Base-by-base conservation (phyloP, 2,797 vertebrate genomes). In the Rhyacichthys aspro region DNA sequence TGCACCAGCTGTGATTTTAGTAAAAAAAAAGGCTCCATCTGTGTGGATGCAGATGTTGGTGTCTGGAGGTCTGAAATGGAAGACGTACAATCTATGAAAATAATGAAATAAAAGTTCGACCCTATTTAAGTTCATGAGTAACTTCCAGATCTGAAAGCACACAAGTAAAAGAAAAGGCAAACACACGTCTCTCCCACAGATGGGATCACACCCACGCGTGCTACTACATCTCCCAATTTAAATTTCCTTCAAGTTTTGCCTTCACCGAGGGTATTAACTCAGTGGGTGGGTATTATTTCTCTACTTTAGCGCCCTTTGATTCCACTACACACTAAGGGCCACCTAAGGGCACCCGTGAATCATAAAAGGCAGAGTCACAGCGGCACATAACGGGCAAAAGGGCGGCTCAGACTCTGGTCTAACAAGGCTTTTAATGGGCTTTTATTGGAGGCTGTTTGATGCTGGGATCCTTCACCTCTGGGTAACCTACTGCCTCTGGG, bases 231-330 rank as follows among this genome's bases (percentile, higher is more conserved):
- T 41, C 63, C 49, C 52, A 53, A 65, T 80, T 78, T 9, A 54
- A 70, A 71, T 74, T 49, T 63, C 23, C 37, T 43, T 75, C 33
- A 41, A 60, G 49, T 61, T 34, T 44, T 59, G 4, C n/a, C 15
- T 11, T 67, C 66, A 63, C 54, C 11, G 6, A 16, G 53, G 72
- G 56, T 55, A 43, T 68, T 60, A 60, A 43, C 76, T 36, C 72
- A 63, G 72, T 76, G 59, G 77, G 76, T 70, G 59, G 72, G 70
- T 70, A 68, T 82, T 66, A 78, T 67, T 76, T 61, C 55, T 69
- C 54, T 71, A 67, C 65, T 81, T 76, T 57, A 66, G 64, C 65
- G 49, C 60, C 68, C 65, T 76, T 59, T 73, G 61, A 65, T 82
- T 74, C 59, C 67, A 70, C 76, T 46, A 45, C 54, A 46, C 65